Conservation (phyloP, 2,797 vertebrate genomes). For the Lagocephalus sceleratus region DNA sequence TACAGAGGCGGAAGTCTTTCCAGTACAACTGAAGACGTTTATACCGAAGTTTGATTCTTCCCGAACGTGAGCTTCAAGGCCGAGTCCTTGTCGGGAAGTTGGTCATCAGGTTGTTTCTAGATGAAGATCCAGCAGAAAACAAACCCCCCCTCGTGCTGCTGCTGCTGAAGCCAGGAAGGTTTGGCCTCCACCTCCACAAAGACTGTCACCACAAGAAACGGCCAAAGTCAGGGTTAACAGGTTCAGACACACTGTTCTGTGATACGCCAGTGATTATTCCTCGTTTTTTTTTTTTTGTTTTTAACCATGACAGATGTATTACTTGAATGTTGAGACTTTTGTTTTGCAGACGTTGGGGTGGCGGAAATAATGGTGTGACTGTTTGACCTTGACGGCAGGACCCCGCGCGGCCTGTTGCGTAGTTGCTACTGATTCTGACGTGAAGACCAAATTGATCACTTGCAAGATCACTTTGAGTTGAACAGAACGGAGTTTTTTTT, state of each 20-base stretch:
- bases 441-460: slow-evolving; percentile 91
- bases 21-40: slow-evolving; percentile 27
- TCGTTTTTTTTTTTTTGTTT: slow-evolving; percentile 49
- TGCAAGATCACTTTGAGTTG: slow-evolving; percentile 85
- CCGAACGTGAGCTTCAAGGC: slow-evolving; percentile 61
- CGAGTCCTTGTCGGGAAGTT: slow-evolving; percentile 49
- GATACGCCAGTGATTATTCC: slow-evolving; percentile 64
- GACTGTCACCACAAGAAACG: slow-evolving; percentile 50
- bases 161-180: slow-evolving; percentile 55
- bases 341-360: slow-evolving; percentile 59
- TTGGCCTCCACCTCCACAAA: slow-evolving; percentile 41
- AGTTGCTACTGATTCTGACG: slow-evolving; percentile 75
- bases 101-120: slow-evolving; percentile 70
- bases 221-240: slow-evolving; percentile 60
- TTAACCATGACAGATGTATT: slow-evolving; percentile 67
- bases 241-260: slow-evolving; percentile 47
- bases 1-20: slow-evolving; percentile 10
- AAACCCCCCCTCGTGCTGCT: slow-evolving; percentile 47
- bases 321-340: slow-evolving; percentile 76
- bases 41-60: slow-evolving; percentile 45
- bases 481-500: slow-evolving; percentile 72
- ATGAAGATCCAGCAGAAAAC: slow-evolving; percentile 47
- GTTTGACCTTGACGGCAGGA: slow-evolving; percentile 45
- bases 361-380: slow-evolving; percentile 54
- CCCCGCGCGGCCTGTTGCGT: slow-evolving; percentile 49